Evolutionary conservation across 2,113 vertebrate genomes (phyloP).

Genomic region (Etheostoma cragini): DNA sequence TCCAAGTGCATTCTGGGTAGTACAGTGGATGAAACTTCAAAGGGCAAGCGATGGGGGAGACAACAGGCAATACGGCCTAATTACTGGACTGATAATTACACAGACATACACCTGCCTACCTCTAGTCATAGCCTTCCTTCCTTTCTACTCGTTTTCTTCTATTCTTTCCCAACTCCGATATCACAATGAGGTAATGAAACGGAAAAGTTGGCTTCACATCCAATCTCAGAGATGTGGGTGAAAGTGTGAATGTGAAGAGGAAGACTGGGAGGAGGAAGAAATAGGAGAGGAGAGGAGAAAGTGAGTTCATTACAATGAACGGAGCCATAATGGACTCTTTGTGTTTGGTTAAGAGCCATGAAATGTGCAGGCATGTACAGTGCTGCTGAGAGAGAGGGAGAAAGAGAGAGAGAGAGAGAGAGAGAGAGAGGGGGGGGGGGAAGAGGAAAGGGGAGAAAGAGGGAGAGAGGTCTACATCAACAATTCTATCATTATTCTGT

Average conservation of each 20-base stretch:
- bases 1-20: constrained; percentile 61
- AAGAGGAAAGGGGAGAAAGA: neutral
- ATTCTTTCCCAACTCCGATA: constrained; percentile 4
- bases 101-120: constrained; percentile 2
- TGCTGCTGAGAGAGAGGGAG: constrained; percentile 14
- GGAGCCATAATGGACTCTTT: constrained; percentile 76
- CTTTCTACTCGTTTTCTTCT: neutral
- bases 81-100: constrained; percentile 58
- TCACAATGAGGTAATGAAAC: constrained; percentile 32
- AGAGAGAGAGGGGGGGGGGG: neutral
- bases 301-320: constrained; percentile 57
- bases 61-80: constrained; percentile 50
- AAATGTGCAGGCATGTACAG: constrained; percentile 75
- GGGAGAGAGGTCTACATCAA: neutral
- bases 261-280: constrained; percentile 30
- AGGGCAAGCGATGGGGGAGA: constrained; percentile 54
- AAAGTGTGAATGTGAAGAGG: constrained; percentile 56
- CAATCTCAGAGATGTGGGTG: constrained; percentile 26
- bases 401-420: neutral
- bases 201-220: constrained; percentile 44
- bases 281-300: constrained; percentile 39
- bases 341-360: constrained; percentile 79
- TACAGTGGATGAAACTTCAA: constrained; percentile 66
- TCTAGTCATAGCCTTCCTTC: neutral
- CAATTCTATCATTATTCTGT: no score